Percentiles rank a stretch among this genome's conserved stretches.
Evolutionary conservation across 92 coral and sea anemone genomes (phyloP).

Genomic region (Epizoanthus stellaris): DNA sequence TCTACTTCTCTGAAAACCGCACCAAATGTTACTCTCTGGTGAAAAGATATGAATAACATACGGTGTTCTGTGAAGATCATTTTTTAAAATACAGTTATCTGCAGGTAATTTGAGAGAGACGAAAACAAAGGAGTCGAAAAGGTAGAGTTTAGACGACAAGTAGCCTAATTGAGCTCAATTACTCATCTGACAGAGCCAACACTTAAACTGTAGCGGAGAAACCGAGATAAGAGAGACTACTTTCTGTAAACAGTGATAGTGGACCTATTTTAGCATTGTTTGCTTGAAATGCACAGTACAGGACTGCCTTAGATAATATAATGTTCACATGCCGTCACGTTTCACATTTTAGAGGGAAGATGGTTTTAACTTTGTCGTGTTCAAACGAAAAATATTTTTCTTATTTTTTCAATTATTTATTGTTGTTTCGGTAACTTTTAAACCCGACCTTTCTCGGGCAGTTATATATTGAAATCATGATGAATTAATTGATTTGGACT

Average conservation of each 20-base stretch:
- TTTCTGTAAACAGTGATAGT: neutral
- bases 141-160: neutral
- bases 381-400: neutral
- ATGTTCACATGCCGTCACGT: conserved; percentile 12
- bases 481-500: no score
- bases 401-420: no score
- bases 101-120: no score
- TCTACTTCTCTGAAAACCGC: no score
- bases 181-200: conserved; percentile 7
- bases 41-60: no score
- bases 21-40: no score
- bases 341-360: neutral
- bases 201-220: conserved; percentile 21
- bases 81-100: no score
- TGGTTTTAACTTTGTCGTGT: neutral
- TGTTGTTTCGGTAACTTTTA: no score
- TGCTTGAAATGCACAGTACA: neutral
- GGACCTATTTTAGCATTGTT: neutral
- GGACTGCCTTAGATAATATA: neutral
- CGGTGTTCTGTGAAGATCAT: no score
- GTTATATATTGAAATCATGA: no score
- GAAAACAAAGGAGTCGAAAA: neutral
- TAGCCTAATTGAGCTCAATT: neutral
- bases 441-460: no score
- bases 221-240: conserved; percentile 4